Base-by-base conservation (phyloP, 2,113 vertebrate species). In the Neoarius graeffei region DNA sequence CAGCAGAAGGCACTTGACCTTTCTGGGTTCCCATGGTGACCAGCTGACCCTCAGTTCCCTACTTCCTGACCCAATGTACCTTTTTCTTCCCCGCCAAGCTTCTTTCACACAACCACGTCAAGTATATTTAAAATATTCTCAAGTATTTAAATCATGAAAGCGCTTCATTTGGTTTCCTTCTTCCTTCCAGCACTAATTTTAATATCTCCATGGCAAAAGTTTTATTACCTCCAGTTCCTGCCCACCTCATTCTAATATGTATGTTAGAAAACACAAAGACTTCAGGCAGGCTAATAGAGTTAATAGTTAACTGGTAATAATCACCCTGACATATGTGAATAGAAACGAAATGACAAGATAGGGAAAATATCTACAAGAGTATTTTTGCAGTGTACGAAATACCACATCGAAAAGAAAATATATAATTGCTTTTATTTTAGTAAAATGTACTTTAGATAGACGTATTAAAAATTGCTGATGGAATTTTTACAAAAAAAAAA, bases 321-420 rank as follows among this genome's bases (percentile, higher is more conserved):
- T 93, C 93, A 95, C 95, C 95, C 95, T 95, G 95, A 94, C 93
- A 96, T 94, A 96, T 96, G 95, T 96, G 95, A 96, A 96, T 93
- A 94, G 92, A 89, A 92, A 91, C 77, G 66, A 64, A 84, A 91
- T 89, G 88, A 91, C 56, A 92, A 91, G 88, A 92, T 89, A 90
- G 76, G 52, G 90, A 93, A 90, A 92, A 91, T 87, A 89, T 93
- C 90, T 93, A 93, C 77, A 94, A 94, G 92, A 94, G 94, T 95
- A 93, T 96, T 95, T 87, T 93, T 95, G 95, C 94, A 94, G 95
- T 96, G 95, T 96, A 95, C 93, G 94, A 96, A 95, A 95, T 95
- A 95, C 94, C 94, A 94, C 92, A 92, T 93, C 88, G 87, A 93
- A 94, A 94, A 90, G 85, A 93, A 93, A 76, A 50, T 87, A 93